Base-by-base conservation (phyloP, 2,888 invertebrate species). In the Rhaphigaster nebulosa region DNA sequence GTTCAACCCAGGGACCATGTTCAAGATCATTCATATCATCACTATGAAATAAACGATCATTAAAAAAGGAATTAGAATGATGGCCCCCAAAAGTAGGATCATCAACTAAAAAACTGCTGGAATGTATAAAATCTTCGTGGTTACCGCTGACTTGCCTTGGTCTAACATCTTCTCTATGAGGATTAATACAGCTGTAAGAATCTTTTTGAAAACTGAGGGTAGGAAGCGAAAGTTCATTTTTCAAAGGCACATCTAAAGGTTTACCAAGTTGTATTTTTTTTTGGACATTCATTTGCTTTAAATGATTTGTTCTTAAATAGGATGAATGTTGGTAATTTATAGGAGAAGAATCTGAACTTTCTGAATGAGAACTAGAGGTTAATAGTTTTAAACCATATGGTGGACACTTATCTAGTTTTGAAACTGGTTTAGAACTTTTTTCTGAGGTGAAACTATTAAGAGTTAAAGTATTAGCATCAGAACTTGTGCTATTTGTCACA, bases 191-290 rank as follows among this genome's bases (percentile, higher is more conserved):
- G n/a, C 26, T 84, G 5, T 84, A 84, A 80, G 80, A 38, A 45
- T 84, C 84, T 26, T 84, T 84, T 45, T 41, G 84, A 84, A 84
- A 84, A 84, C 6, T n/a, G 45, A 10, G 84, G 26, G n/a, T n/a
- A 45, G 45, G 41, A 84, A 84, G 8, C 15, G 84, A 45, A 45
- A 45, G 45, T 84, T 84, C 84, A 45, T 41, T 84, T 84, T 84
- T 84, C n/a, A n/a, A 45, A 84, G 84, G 41, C 2, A 84, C 45
- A 12, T 84, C 84, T 45, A 84, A 45, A 26, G 88, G 29, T 88
- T 88, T 88, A 41, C 41, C 60, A 65, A 87, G 65, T 13, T 90
- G 90, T 41, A 50, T n/a, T 50, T 90, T 87, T 70, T 90, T 90
- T 87, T n/a, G 50, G 29, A 60, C 38, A 34, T 60, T 70, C 26